These are phyloP conservation scores for Lasioglossum marginatum DNA, from an alignment of 2,888 invertebrate genomes.

Conservation along the genomic window DNA sequence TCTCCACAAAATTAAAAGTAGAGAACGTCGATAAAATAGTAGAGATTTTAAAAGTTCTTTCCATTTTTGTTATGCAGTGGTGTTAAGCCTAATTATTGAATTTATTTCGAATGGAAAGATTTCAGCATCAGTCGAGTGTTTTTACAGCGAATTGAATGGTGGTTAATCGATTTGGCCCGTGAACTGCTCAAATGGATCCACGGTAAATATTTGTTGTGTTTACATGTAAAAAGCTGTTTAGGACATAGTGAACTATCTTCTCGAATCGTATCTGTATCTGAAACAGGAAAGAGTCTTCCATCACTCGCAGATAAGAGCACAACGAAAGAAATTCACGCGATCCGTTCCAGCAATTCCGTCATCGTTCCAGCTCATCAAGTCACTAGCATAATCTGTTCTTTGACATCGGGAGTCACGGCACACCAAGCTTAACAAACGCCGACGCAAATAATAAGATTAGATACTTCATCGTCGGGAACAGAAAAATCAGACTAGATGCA, in stretches of 20 bases:
- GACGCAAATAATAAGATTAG: neutral
- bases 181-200: neutral
- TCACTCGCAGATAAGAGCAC: neutral
- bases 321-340: neutral
- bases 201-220: neutral
- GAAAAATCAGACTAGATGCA: neutral
- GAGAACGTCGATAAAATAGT: neutral
- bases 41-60: no score
- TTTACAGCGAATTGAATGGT: no score
- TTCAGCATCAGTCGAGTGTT: no score
- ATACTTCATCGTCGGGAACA: neutral
- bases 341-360: neutral
- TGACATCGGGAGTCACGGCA: neutral
- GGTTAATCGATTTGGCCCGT: neutral
- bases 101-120: no score
- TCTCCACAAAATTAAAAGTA: neutral
- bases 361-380: neutral
- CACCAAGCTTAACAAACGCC: no score
- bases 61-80: no score
- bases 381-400: neutral
- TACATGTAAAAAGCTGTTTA: neutral
- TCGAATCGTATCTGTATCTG: neutral
- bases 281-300: slow-evolving; percentile 7
- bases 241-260: neutral
- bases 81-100: no score